Base-by-base conservation (phyloP, 2,888 invertebrate genomes). In the Syrista parreyssii region DNA sequence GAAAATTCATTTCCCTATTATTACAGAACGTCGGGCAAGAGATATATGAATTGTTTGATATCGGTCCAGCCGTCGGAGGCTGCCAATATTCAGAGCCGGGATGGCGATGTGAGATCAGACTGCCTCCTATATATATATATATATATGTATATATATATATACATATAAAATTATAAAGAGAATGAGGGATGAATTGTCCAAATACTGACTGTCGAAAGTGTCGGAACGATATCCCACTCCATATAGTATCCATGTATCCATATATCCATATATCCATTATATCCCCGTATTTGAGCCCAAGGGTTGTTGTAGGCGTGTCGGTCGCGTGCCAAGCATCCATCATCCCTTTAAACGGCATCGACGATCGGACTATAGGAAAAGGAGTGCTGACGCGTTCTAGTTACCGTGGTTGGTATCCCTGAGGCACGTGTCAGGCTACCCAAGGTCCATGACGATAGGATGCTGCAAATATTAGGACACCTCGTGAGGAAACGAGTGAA, bases 1-100 rank as follows among this genome's bases (percentile, higher is more conserved):
- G 88, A 88, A 88, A 90, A 91, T 91, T 91, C 91, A 91, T 91
- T 91, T 91, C 91, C 91, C 90, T 90, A 91, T 91, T 91, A 91
- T 90, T 90, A 87, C 91, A 84, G 88, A 78, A 87, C 88, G 91
- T 91, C 91, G 87, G 83, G 81, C 86, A 80, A 82, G 88, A 90
- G 91, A 91, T 90, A 86, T 90, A 91, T 91, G 91, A 91, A 91
- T 91, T 90, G 90, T 89, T 90, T 89, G 89, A 89, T 89, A 88
- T 86, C 83, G 79, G 81, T 15, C 31, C 71, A 76, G 75, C 75
- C 68, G 78, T 34, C 73, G 75, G 76, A 68, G 75, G 79, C 75
- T 75, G 77, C 75, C 79, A 80, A 78, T 80, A 80, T 71, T 76
- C 76, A 72, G 32, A 68, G 75, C 33, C 68, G 36, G 72, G 73